Evolutionary conservation across 2,113 vertebrate genomes (phyloP).

Genomic region (Thalassarche chlororhynchos): DNA sequence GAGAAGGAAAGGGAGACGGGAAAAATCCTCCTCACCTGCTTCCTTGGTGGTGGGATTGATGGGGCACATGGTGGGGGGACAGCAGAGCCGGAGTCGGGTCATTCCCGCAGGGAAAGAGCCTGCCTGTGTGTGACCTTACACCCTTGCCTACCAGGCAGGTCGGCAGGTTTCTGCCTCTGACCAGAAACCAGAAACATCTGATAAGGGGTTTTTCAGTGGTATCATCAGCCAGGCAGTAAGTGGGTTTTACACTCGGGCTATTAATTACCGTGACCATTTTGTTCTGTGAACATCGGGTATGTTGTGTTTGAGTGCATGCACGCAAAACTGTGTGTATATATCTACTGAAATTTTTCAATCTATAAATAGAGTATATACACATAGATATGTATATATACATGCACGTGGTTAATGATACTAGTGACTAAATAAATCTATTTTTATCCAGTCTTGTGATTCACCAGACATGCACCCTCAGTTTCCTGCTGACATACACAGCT

Average conservation of each 20-base stretch:
- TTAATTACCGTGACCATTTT: neutral
- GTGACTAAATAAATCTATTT: neutral
- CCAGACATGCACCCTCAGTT: neutral
- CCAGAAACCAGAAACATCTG: neutral
- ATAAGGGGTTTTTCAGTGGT: neutral
- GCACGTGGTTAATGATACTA: neutral
- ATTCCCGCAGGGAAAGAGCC: rapidly evolving
- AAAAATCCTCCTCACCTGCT: neutral
- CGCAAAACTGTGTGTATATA: neutral
- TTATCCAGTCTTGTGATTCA: neutral
- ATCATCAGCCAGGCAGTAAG: neutral
- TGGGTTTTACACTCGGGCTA: neutral
- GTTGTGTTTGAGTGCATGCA: neutral
- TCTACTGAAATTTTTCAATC: neutral
- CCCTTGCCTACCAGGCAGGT: neutral
- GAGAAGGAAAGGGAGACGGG: neutral
- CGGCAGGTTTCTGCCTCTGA: neutral
- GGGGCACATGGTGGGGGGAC: no score
- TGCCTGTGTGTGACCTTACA: neutral
- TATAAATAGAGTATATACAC: neutral
- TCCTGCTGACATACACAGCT: neutral
- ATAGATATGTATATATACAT: neutral
- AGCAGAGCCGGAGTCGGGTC: neutral
- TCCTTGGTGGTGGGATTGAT: neutral
- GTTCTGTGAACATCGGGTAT: neutral